phyloP scores from a whole-genome alignment of 2,797 vertebrate genomes.

The Pseudochirops corinnae region DNA sequence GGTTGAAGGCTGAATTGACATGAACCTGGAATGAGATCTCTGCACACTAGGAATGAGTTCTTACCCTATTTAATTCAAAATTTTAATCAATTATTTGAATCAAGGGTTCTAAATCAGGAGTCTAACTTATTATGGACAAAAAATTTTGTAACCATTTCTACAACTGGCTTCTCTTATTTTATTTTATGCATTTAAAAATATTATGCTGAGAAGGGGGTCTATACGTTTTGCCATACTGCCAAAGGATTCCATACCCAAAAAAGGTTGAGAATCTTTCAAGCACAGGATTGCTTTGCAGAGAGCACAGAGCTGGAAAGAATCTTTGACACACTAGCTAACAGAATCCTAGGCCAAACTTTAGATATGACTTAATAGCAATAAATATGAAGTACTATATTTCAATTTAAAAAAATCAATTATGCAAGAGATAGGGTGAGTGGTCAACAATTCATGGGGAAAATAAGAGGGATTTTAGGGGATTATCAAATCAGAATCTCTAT shows the following conservation, averaged over 20 bases:
- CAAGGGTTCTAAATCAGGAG: neutral
- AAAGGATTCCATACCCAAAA: neutral
- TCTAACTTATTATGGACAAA: too few relatives aligned
- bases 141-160: neutral
- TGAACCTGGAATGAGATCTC: neutral
- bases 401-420: neutral
- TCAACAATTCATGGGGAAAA: neutral
- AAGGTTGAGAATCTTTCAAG: neutral
- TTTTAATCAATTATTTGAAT: neutral
- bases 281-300: neutral
- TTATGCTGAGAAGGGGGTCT: neutral
- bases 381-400: neutral
- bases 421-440: neutral
- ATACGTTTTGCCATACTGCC: neutral
- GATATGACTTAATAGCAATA: neutral
- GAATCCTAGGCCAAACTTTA: neutral
- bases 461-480: neutral
- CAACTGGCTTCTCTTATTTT: neutral
- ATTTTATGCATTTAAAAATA: neutral
- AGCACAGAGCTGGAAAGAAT: neutral
- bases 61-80: neutral
- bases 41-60: neutral
- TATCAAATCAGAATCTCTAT: neutral
- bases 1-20: neutral
- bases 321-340: neutral